phyloP scores from a whole-genome alignment of 2,888 invertebrate species.

The Rosalia funebris region DNA sequence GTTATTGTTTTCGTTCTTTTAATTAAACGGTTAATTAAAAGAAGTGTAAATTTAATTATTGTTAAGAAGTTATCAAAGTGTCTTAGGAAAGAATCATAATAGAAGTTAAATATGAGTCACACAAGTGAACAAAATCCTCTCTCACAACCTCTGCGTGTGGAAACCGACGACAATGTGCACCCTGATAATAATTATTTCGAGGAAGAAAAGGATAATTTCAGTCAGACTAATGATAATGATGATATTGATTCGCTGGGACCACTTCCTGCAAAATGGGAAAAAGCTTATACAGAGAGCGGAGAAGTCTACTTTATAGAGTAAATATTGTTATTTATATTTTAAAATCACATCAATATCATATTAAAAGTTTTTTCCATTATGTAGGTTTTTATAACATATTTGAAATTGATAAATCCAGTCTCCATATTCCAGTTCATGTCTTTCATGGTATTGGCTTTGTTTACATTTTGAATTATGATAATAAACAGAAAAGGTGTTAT shows the following conservation, averaged over 20 bases:
- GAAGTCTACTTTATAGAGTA: constrained; percentile 98
- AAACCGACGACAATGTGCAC: constrained; percentile 58
- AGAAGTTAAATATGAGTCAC: constrained; percentile 59
- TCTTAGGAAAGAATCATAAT: constrained; percentile 1
- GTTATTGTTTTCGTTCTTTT: constrained; percentile 11
- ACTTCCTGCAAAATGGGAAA: constrained; percentile 96
- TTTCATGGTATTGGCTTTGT: not conserved
- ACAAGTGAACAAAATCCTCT: constrained; percentile 61
- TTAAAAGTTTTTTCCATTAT: too few species aligned
- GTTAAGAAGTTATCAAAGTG: constrained; percentile 9
- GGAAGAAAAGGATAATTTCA: constrained; percentile 58
- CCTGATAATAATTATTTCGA: constrained; percentile 55
- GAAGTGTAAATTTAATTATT: constrained; percentile 6
- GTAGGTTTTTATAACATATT: too few species aligned
- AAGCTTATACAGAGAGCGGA: constrained; percentile 95
- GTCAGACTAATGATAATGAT: constrained; percentile 55
- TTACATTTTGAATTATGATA: constrained; percentile 17
- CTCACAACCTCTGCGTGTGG: constrained; percentile 61
- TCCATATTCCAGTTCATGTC: too few species aligned
- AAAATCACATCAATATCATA: too few species aligned
- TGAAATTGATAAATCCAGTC: too few species aligned
- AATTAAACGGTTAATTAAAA: constrained; percentile 6
- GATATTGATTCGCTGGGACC: constrained; percentile 86
- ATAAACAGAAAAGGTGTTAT: not conserved
- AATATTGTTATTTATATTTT: constrained; percentile 63